A percentile compares a stretch with the other conserved stretches of the same genome.
phyloP scores from a whole-genome alignment of 2,797 vertebrate species.

The Crax fasciolata region DNA sequence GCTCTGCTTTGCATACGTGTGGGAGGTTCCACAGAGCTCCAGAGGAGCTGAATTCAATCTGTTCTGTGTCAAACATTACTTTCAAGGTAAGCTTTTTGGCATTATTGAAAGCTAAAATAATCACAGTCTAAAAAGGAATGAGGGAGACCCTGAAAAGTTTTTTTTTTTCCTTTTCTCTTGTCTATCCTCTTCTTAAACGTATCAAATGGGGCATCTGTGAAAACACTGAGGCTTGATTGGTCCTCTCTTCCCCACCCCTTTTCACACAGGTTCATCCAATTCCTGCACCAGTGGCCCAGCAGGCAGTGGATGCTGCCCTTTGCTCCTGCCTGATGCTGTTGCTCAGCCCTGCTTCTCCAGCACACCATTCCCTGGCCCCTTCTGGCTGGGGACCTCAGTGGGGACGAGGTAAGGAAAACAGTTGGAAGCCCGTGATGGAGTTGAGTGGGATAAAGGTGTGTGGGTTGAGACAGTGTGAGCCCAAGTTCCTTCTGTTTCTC shows the following conservation, averaged over 20 bases:
- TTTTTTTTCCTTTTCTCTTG: not conserved
- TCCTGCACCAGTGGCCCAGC: not conserved
- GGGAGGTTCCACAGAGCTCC: not conserved
- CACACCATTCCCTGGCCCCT: accelerated
- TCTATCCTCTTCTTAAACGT: not conserved
- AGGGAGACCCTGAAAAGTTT: not conserved
- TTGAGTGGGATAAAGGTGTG: not conserved
- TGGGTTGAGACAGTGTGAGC: accelerated
- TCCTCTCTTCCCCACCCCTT: not conserved
- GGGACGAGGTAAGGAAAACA: not conserved
- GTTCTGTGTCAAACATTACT: not conserved
- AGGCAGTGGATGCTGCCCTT: not conserved
- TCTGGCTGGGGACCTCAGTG: not conserved
- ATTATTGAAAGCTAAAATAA: not conserved
- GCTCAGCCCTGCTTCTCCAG: not conserved
- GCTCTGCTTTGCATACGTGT: not conserved
- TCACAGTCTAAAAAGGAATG: not conserved
- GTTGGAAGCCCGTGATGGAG: accelerated
- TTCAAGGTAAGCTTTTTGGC: not conserved
- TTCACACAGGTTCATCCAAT: not conserved
- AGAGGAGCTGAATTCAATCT: not conserved
- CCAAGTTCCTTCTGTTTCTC: not conserved
- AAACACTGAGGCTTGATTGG: not conserved
- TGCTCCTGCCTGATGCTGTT: accelerated
- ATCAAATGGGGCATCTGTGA: not conserved